Base-by-base conservation (phyloP, 1,140 invertebrate species). In the Drosophila dunni region DNA sequence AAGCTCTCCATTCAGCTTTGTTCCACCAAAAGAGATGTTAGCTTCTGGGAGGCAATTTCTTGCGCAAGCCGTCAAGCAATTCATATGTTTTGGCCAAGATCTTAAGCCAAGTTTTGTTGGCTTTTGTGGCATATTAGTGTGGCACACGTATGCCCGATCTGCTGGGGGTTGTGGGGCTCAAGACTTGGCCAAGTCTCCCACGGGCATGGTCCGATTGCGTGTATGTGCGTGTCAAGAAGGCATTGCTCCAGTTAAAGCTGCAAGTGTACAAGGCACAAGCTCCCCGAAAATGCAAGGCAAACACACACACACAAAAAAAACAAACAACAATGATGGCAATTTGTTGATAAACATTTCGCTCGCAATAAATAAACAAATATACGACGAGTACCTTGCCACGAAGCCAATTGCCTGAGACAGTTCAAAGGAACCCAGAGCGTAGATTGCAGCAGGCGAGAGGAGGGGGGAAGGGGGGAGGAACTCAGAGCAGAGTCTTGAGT, bases 261-360 rank as follows among this genome's bases (percentile, higher is more conserved):
- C 71, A 74, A 74, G 56, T 61, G 71, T 57, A 68, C 11, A 34
- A 42, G 34, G 13, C 20, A 24, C n/a, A 50, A 42, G 50, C 70
- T 48, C 11, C 17, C 13, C 17, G 8, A 10, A 42, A 70, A 63
- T 33, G 24, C 17, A 57, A 62, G 40, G 36, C 34, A 34, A 33
- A 34, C 54, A 62, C 24, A 38, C 42, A 73, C 6, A 7, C 36
- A 38, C 36, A 38, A 8, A 9, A 48, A 15, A 46, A 50, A 57
- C 56, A 54, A 85, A 79, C 83, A 88, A 88, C 79, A 63, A 69
- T 88, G 89, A 91, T 91, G 84, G 89, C 89, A 91, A 91, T 86
- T 91, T 91, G 89, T 91, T 91, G 89, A 91, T 91, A 91, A 91
- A 89, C 84, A 86, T 91, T 91, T 86, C 81, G 90, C 78, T 91